Evolutionary conservation across 1,140 invertebrate species (phyloP).

Genomic region (Tetraneura akinire): DNA sequence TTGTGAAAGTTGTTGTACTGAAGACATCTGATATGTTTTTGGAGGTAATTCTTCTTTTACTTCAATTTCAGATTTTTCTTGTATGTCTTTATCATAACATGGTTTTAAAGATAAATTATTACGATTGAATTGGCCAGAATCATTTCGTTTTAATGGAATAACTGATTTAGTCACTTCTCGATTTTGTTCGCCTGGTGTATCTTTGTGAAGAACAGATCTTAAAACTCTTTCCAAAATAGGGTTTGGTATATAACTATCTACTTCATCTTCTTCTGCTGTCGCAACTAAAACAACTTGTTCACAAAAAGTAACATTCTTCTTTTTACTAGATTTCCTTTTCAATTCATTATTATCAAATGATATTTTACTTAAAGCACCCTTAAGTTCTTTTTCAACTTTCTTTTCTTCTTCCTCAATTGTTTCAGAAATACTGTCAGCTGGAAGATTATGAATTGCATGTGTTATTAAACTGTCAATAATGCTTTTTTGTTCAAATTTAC

Average conservation of each 20-base stretch:
- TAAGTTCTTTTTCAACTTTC: constrained; percentile 49
- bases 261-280: constrained; percentile 86
- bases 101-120: constrained; percentile 35
- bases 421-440: constrained; percentile 31
- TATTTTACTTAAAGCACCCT: constrained; percentile 43
- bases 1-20: constrained; percentile 19
- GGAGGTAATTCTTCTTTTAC: constrained; percentile 8
- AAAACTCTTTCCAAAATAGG: constrained; percentile 85
- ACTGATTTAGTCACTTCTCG: constrained; percentile 56
- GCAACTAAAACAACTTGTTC: constrained; percentile 90
- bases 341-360: constrained; percentile 52
- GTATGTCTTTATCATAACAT: constrained; percentile 7
- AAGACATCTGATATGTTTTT: constrained; percentile 24
- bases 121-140: constrained; percentile 53
- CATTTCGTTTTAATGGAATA: constrained; percentile 57
- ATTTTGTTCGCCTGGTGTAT: constrained; percentile 53
- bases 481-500: constrained; percentile 75
- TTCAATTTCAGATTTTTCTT: constrained; percentile 33
- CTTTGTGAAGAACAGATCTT: constrained; percentile 75
- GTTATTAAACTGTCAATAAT: constrained; percentile 53
- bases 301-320: constrained; percentile 92
- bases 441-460: constrained; percentile 29
- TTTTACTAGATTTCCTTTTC: constrained; percentile 69
- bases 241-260: constrained; percentile 87
- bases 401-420: constrained; percentile 42